Base-by-base conservation (phyloP, 1,140 invertebrate species). In the Drosophila malerkotliana region DNA sequence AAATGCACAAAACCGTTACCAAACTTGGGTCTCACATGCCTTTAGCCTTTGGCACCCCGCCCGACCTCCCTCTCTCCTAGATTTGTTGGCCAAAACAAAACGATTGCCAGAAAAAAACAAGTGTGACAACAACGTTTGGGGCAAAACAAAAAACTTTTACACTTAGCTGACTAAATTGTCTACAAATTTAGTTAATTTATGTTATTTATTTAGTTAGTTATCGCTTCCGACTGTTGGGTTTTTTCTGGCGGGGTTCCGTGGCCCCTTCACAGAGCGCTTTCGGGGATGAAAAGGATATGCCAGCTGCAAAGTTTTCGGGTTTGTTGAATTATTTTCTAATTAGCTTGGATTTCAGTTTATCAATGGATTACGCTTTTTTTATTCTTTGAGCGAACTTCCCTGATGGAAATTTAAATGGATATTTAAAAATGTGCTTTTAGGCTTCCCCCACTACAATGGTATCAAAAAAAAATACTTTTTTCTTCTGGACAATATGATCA, bases 161-260 rank as follows among this genome's bases (percentile, higher is more conserved):
- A 88, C 83, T 87, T 88, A 87, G 61, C 79, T 69, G 75, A 82
- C 74, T 79, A 85, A 87, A 87, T 87, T 87, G 82, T 88, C 83
- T 88, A 87, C 83, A 87, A 87, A 87, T 87, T 88, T 82, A 72
- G 82, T 87, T 87, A 87, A 87, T 87, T 87, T 82, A 87, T 87
- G 78, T 87, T 88, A 85, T 85, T 85, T 85, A 85, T 87, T 87
- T 85, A 78, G 81, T 85, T 87, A 87, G 82, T 87, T 87, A 85
- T 85, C 58, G 82, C 69, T 87, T 81, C 64, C 66, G 71, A 67
- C 68, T 47, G 30, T 24, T 63, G 39, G 28, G 30, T 18, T 30
- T 30, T 30, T 30, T 30, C 3, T 10, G 9, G 21, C 9, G 53
- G 32, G 8, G 1, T 21, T 9, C 4, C 0, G 28, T 2, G 37